A percentile compares a stretch with the other conserved stretches of the same genome.
Evolutionary conservation across 2,113 vertebrate species (phyloP).

Genomic region (Daubentonia madagascariensis): DNA sequence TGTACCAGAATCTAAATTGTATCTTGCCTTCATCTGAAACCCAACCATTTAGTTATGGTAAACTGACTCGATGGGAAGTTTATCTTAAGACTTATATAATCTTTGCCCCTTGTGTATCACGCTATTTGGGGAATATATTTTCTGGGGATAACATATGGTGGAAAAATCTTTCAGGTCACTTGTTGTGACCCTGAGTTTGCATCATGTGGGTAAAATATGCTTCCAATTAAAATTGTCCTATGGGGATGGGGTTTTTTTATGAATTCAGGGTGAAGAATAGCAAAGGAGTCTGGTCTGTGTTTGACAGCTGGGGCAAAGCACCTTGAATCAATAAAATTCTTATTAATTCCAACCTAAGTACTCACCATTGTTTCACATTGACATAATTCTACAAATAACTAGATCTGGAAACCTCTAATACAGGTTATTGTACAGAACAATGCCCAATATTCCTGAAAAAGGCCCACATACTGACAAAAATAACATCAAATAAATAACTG

Average conservation of each 20-base stretch:
- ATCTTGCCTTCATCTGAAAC: slow-evolving; percentile 59
- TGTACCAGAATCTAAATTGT: slow-evolving; percentile 56
- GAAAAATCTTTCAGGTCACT: slow-evolving; percentile 72
- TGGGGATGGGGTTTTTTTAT: slow-evolving; percentile 71
- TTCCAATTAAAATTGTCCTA: slow-evolving; percentile 72
- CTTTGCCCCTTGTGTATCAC: slow-evolving; percentile 53
- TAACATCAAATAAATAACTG: neutral
- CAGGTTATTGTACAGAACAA: neutral
- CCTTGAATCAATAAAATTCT: slow-evolving; percentile 76
- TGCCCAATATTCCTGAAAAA: neutral
- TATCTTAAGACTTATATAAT: slow-evolving; percentile 74
- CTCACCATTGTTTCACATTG: slow-evolving; percentile 52
- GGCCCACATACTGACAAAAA: neutral
- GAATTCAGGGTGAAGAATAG: slow-evolving; percentile 68
- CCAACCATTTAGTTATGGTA: slow-evolving; percentile 45
- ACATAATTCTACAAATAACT: slow-evolving; percentile 32
- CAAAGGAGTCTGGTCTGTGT: slow-evolving; percentile 65
- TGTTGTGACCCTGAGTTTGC: slow-evolving; percentile 67
- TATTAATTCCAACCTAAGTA: slow-evolving; percentile 68
- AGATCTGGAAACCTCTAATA: slow-evolving; percentile 32
- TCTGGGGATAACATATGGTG: slow-evolving; percentile 72
- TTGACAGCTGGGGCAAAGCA: slow-evolving; percentile 72
- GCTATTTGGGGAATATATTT: slow-evolving; percentile 72
- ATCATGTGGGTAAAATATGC: slow-evolving; percentile 66
- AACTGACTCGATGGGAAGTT: slow-evolving; percentile 66